phyloP scores from a whole-genome alignment of 1,140 invertebrate species.

The Drosophila truncata region DNA sequence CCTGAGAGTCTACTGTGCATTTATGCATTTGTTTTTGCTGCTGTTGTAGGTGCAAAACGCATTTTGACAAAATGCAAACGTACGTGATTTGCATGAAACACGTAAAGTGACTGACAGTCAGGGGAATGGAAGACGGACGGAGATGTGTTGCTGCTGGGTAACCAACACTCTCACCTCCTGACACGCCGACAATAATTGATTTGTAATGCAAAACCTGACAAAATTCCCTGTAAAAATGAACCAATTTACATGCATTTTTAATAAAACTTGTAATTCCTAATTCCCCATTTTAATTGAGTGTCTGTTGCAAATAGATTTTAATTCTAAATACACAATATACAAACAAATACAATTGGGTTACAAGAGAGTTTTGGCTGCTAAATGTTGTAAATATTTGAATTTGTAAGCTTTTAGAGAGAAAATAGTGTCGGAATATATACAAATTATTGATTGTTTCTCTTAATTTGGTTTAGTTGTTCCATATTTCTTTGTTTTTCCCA shows the following conservation, averaged over 20 bases:
- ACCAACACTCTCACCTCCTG: conserved; percentile 22
- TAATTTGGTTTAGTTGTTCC: neutral
- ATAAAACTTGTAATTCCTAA: conserved; percentile 20
- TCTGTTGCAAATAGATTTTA: conserved; percentile 12
- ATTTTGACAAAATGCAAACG: conserved; percentile 81
- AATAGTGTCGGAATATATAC: neutral
- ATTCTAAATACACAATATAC: neutral
- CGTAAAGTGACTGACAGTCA: conserved; percentile 13
- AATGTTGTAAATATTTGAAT: neutral
- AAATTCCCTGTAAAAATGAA: conserved; percentile 26
- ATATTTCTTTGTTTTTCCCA: neutral
- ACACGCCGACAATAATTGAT: conserved; percentile 69
- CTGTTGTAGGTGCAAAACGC: conserved; percentile 74
- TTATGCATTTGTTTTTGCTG: conserved; percentile 51
- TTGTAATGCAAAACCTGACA: conserved; percentile 75
- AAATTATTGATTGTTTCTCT: neutral
- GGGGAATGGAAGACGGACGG: neutral
- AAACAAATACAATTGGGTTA: conserved; percentile 4
- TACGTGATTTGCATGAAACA: conserved; percentile 76
- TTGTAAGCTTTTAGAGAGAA: neutral
- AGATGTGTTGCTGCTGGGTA: neutral
- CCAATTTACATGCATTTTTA: conserved; percentile 44
- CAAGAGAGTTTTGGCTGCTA: neutral
- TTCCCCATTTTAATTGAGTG: conserved; percentile 30
- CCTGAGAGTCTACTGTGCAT: conserved; percentile 10